Percentiles rank a stretch among this genome's conserved stretches.
phyloP scores from a whole-genome alignment of 2,797 vertebrate species.

The Crocidura indochinensis region DNA sequence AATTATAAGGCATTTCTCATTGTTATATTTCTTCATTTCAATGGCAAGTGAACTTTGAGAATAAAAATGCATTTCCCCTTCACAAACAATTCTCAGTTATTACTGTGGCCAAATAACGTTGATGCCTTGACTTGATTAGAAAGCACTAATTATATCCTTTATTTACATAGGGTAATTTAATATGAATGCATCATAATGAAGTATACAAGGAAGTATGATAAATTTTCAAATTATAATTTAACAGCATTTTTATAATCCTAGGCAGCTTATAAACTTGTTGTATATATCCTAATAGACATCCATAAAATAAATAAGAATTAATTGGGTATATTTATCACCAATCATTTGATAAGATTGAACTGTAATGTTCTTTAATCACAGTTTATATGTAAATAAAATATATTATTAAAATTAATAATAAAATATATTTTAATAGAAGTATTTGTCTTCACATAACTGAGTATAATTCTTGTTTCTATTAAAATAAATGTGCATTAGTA shows the following conservation, averaged over 20 bases:
- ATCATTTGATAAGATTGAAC: neutral
- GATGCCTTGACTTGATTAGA: neutral
- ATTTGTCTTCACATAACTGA: neutral
- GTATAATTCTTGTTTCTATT: neutral
- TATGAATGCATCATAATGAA: neutral
- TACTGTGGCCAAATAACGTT: neutral
- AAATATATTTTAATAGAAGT: neutral
- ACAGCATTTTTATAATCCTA: neutral
- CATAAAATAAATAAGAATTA: neutral
- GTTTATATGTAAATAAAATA: conserved; percentile 39
- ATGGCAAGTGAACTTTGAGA: too few species aligned
- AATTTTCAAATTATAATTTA: neutral
- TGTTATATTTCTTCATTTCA: too few species aligned
- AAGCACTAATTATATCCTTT: neutral
- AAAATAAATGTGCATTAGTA: conserved; percentile 8
- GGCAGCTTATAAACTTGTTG: neutral
- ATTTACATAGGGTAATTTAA: neutral
- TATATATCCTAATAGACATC: neutral
- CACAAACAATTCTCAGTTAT: neutral
- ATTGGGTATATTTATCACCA: neutral
- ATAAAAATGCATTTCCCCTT: too few species aligned
- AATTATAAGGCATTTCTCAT: too few species aligned
- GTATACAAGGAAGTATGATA: neutral
- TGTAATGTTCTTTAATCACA: neutral
- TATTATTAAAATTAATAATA: neutral